phyloP scores from a whole-genome alignment of 2,113 vertebrate species.

The Probosciger aterrimus region DNA sequence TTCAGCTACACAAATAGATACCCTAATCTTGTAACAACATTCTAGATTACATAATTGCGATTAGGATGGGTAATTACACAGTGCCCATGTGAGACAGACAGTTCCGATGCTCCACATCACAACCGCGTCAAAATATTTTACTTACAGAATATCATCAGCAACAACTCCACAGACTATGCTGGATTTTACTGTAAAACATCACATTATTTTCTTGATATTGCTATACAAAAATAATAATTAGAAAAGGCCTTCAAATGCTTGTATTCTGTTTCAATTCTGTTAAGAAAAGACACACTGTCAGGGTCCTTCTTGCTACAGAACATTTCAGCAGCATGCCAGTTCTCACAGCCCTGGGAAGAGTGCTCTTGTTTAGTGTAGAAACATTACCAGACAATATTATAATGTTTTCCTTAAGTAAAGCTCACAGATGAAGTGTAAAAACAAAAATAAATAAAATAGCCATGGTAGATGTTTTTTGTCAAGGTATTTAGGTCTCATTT shows the following conservation, averaged over 20 bases:
- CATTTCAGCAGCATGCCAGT: not conserved
- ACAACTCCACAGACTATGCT: not conserved
- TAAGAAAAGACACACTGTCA: not conserved
- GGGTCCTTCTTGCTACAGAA: not conserved
- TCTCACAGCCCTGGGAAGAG: not conserved
- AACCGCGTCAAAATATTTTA: slow-evolving; percentile 57
- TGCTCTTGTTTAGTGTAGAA: not conserved
- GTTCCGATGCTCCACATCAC: slow-evolving; percentile 18
- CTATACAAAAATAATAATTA: slow-evolving; percentile 18
- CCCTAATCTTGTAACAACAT: slow-evolving; percentile 48
- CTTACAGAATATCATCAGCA: slow-evolving; percentile 41
- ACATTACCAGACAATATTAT: not conserved
- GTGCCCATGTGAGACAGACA: slow-evolving; percentile 42
- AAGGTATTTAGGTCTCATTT: slow-evolving; percentile 44
- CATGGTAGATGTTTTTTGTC: slow-evolving; percentile 10
- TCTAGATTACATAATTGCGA: slow-evolving; percentile 55
- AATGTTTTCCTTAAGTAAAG: not conserved
- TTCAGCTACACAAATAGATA: slow-evolving; percentile 40
- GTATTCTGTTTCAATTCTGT: not conserved
- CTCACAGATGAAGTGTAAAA: not conserved
- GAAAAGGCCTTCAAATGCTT: not conserved
- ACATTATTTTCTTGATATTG: not conserved
- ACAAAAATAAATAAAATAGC: not conserved
- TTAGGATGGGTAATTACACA: slow-evolving; percentile 61
- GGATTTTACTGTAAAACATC: not conserved